Conservation (phyloP, 2,113 vertebrate genomes). For the Vidua macroura region DNA sequence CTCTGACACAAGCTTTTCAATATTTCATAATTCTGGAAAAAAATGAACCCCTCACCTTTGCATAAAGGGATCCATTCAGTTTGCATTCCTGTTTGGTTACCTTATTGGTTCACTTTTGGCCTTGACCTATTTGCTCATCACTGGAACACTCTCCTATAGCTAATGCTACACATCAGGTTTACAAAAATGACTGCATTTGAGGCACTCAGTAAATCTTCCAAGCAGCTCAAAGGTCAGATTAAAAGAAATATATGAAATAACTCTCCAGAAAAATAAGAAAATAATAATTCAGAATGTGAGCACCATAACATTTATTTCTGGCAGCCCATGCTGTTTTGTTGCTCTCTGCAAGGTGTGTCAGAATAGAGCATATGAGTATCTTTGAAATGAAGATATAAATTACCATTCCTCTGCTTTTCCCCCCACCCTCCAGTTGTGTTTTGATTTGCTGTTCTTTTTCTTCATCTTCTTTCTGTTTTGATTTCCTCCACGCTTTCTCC, state of each 20-base stretch:
- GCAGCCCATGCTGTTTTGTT: background rate
- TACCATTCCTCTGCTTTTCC: background rate
- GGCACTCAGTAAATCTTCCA: conserved; percentile 33
- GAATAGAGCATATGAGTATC: background rate
- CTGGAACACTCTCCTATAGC: conserved; percentile 41
- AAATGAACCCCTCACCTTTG: conserved; percentile 32
- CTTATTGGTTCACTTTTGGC: conserved; percentile 42
- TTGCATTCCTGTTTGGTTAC: conserved; percentile 43
- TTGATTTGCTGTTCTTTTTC: background rate
- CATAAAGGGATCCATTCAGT: conserved; percentile 44
- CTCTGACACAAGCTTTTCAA: conserved; percentile 41
- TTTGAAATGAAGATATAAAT: conserved; percentile 19
- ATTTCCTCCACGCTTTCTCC: background rate
- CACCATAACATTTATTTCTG: background rate
- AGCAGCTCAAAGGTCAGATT: conserved; percentile 43
- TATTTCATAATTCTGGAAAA: conserved; percentile 44
- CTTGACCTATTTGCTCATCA: conserved; percentile 52
- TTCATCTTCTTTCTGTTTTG: background rate
- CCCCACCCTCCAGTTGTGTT: background rate
- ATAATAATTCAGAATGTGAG: background rate
- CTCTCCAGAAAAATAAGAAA: background rate
- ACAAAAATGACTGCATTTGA: conserved; percentile 30
- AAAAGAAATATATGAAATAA: conserved; percentile 53
- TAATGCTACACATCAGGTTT: conserved; percentile 19
- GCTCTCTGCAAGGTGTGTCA: conserved; percentile 26